These are phyloP conservation scores for Galeruca laticollis DNA, from an alignment of 2,888 invertebrate species.

Conservation along the genomic window DNA sequence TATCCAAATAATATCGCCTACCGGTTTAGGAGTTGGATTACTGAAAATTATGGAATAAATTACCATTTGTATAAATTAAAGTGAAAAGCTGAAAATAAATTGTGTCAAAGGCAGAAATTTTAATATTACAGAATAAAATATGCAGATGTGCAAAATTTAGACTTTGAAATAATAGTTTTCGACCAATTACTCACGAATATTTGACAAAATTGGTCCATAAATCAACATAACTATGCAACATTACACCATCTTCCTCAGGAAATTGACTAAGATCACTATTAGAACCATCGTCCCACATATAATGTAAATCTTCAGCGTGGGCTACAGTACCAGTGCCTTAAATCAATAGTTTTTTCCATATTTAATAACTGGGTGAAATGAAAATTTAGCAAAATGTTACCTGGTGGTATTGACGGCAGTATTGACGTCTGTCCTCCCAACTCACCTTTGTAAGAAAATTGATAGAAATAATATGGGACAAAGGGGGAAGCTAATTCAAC, in stretches of 20 bases:
- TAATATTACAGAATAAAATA: too few species aligned
- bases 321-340: conserved; percentile 35
- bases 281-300: not conserved
- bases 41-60: conserved; percentile 28
- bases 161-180: too few species aligned
- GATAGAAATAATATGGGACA: conserved; percentile 32
- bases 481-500: conserved; percentile 31
- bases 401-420: not conserved
- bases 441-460: conserved; percentile 37
- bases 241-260: conserved; percentile 10
- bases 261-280: not conserved
- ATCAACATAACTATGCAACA: conserved; percentile 33
- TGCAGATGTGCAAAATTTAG: too few species aligned
- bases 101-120: too few species aligned
- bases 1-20: conserved; percentile 34
- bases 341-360: not conserved
- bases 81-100: not conserved
- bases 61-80: too few species aligned
- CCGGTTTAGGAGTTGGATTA: conserved; percentile 44
- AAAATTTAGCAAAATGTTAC: not conserved
- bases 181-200: too few species aligned
- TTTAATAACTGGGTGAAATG: not conserved
- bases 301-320: conserved; percentile 36
- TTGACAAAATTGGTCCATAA: conserved; percentile 19
- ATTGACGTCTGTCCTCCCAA: conserved; percentile 19